These are phyloP conservation scores for Omphaloscelis lunosa DNA, from an alignment of 2,888 invertebrate genomes.

Conservation along the genomic window DNA sequence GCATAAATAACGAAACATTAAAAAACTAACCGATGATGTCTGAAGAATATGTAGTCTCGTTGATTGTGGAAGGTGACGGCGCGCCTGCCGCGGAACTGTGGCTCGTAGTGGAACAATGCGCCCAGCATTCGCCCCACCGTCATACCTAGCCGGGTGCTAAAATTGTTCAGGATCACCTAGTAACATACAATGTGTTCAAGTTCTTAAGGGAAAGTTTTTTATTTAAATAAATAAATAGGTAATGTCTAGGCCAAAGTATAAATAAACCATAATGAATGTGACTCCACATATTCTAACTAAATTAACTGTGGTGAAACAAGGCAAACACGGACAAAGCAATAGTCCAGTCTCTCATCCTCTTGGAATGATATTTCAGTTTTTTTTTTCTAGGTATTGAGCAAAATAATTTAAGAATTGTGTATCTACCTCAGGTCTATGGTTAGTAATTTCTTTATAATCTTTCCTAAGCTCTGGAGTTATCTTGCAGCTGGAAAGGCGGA, in stretches of 20 bases:
- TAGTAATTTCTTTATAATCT: slow-evolving; percentile 95
- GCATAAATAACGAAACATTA: too few relatives aligned
- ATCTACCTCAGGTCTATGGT: slow-evolving; percentile 96
- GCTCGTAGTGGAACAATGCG: slow-evolving; percentile 98
- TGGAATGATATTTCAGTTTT: neutral
- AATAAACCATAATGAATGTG: neutral
- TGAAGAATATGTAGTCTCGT: slow-evolving; percentile 99
- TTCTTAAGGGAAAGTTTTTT: neutral
- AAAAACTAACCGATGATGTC: slow-evolving; percentile 94
- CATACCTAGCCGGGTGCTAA: slow-evolving; percentile 97
- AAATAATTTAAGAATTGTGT: neutral
- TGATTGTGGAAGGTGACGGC: slow-evolving; percentile 99
- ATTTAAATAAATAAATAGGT: neutral
- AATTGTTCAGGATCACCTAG: slow-evolving; percentile 97
- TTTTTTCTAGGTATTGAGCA: too few relatives aligned
- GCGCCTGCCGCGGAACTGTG: slow-evolving; percentile 97
- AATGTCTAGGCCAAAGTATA: neutral
- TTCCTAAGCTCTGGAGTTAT: slow-evolving; percentile 96
- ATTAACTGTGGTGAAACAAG: neutral
- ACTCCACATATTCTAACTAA: neutral
- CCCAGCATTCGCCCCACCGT: slow-evolving; percentile 98
- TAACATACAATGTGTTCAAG: neutral
- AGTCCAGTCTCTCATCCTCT: neutral
- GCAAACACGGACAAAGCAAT: neutral
- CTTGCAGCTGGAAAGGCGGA: slow-evolving; percentile 97